These are phyloP conservation scores for Nothobranchius furzeri DNA, from an alignment of 2,113 vertebrate genomes.

Conservation along the genomic window DNA sequence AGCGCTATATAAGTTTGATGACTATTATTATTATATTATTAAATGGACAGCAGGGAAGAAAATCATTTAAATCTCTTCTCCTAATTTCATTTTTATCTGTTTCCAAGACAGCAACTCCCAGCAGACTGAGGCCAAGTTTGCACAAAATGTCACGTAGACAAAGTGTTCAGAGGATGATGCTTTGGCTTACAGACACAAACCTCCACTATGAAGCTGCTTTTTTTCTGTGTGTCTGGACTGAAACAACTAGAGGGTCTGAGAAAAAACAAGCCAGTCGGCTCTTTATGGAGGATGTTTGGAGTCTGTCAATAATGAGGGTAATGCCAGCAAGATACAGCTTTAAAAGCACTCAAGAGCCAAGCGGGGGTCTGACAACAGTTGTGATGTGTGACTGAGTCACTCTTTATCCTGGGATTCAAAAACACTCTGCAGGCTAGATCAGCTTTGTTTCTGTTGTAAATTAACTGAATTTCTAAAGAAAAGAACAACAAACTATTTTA, in stretches of 20 bases:
- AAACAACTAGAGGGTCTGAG: conserved; percentile 1
- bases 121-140: conserved; percentile 13
- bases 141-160: conserved; percentile 21
- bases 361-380: conserved; percentile 32
- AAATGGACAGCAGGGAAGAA: conserved; percentile 12
- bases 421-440: conserved; percentile 25
- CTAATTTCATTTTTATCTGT: conserved; percentile 26
- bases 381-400: conserved; percentile 24
- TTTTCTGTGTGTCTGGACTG: conserved; percentile 19
- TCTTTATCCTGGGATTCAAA: conserved; percentile 38
- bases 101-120: conserved; percentile 4
- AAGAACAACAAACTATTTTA: not conserved
- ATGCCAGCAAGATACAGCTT: conserved; percentile 42
- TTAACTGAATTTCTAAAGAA: conserved; percentile 7
- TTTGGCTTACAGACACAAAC: conserved; percentile 18
- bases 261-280: conserved; percentile 22
- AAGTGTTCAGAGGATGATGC: conserved; percentile 20
- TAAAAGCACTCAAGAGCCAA: conserved; percentile 47
- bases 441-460: not conserved
- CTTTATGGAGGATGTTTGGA: conserved; percentile 35
- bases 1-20: too few relatives aligned
- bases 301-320: conserved; percentile 57
- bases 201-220: conserved; percentile 28
- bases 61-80: conserved; percentile 43
- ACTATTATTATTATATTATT: too few relatives aligned